These are phyloP conservation scores for Meriones psammophilus DNA, from an alignment of 2,797 vertebrate species.

Conservation along the genomic window DNA sequence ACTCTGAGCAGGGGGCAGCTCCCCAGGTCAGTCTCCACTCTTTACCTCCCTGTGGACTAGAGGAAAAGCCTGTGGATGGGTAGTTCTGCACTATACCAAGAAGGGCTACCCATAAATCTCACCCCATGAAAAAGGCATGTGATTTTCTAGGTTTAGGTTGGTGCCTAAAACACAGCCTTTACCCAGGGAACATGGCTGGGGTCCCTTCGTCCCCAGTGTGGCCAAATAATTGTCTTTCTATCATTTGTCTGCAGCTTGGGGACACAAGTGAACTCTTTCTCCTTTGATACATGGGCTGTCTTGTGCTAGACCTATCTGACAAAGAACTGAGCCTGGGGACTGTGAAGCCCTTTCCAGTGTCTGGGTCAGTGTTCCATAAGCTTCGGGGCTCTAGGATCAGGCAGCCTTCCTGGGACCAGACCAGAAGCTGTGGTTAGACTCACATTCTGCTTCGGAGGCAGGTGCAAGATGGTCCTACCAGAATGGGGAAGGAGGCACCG, in stretches of 20 bases:
- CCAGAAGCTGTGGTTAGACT: conserved; percentile 21
- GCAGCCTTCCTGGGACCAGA: neutral
- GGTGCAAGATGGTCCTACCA: conserved; percentile 53
- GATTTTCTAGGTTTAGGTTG: neutral
- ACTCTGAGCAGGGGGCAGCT: neutral
- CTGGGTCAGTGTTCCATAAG: neutral
- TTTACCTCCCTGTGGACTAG: neutral
- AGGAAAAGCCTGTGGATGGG: neutral
- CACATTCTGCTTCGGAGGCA: neutral
- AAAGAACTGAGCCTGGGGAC: neutral
- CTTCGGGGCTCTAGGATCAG: neutral
- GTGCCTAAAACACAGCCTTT: neutral
- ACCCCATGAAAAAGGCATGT: neutral
- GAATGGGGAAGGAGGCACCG: neutral
- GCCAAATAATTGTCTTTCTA: neutral
- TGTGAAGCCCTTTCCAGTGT: neutral
- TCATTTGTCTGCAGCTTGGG: neutral
- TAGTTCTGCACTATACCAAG: neutral
- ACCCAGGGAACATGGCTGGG: neutral
- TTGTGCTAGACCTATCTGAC: neutral
- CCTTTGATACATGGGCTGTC: neutral
- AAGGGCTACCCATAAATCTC: neutral
- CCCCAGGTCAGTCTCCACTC: neutral
- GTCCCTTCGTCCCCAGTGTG: neutral
- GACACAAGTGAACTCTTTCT: neutral